Evolutionary conservation across 2,888 invertebrate species (phyloP).

Genomic region (Lithophane semibrunnea): DNA sequence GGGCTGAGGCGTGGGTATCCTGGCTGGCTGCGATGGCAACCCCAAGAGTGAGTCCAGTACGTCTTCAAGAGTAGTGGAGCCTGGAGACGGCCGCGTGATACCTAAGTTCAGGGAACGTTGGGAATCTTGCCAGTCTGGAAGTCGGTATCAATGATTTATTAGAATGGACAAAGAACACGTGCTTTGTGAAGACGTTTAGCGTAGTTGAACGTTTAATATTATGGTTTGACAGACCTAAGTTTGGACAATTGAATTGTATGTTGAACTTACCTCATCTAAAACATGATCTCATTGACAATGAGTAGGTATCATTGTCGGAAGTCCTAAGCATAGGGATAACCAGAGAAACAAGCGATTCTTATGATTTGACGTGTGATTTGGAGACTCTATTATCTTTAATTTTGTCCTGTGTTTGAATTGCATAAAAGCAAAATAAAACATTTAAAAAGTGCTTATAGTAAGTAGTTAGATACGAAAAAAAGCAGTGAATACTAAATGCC

Average conservation of each 20-base stretch:
- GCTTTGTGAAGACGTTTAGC: conserved; percentile 22
- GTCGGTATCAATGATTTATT: conserved; percentile 67
- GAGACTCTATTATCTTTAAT: background rate
- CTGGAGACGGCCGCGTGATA: conserved; percentile 93
- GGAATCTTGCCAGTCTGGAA: conserved; percentile 89
- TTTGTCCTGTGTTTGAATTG: conserved; percentile 15
- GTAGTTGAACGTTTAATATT: background rate
- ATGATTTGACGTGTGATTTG: conserved; percentile 12
- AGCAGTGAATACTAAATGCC: conserved; percentile 48
- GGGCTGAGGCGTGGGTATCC: conserved; percentile 93
- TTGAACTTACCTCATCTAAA: conserved; percentile 42
- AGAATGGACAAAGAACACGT: conserved; percentile 57
- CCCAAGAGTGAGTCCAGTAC: conserved; percentile 97
- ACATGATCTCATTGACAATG: conserved; percentile 1
- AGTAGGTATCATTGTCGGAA: background rate
- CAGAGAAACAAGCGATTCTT: conserved; percentile 31
- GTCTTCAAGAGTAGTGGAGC: conserved; percentile 97
- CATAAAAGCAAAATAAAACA: conserved; percentile 33
- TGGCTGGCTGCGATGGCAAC: conserved; percentile 93
- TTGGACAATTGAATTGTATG: background rate
- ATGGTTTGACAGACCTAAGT: conserved; percentile 7
- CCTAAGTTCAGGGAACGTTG: conserved; percentile 88
- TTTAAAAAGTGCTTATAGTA: conserved; percentile 42
- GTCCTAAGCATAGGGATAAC: background rate
- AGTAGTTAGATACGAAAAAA: conserved; percentile 62